A percentile compares a stretch with the other conserved stretches of the same genome.
These are phyloP conservation scores for Philantomba maxwellii DNA, from an alignment of 2,113 vertebrate genomes.

Conservation along the genomic window DNA sequence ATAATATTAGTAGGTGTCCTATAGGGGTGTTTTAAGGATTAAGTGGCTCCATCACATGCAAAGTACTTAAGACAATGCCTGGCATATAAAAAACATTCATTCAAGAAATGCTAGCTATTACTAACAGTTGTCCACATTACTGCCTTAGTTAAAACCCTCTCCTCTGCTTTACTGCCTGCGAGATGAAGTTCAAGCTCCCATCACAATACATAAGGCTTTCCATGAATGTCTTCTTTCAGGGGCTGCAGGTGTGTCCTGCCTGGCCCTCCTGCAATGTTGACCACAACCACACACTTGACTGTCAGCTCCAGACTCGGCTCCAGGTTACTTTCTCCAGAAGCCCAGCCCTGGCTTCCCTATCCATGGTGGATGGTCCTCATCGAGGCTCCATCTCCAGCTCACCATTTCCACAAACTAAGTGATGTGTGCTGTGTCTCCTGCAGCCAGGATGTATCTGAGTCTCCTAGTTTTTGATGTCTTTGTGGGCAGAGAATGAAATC, in stretches of 20 bases:
- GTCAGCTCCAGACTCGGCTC: background rate
- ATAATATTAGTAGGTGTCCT: background rate
- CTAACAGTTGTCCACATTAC: background rate
- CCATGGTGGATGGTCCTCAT: background rate
- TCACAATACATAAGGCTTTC: background rate
- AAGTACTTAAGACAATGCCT: background rate
- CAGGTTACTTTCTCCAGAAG: background rate
- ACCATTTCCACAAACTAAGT: background rate
- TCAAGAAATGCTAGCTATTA: background rate
- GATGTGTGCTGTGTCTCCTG: background rate
- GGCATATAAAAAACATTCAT: background rate
- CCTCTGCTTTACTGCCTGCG: background rate
- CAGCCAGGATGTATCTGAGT: background rate
- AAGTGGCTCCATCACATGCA: background rate
- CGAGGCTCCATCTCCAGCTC: background rate
- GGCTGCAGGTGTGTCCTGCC: rapidly evolving
- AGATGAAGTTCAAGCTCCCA: background rate
- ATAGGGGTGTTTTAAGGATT: background rate
- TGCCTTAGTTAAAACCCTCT: background rate
- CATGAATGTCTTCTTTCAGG: background rate
- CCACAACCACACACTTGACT: background rate
- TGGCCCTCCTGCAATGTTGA: background rate
- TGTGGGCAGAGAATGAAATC: background rate
- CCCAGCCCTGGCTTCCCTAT: background rate
- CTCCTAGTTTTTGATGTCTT: background rate